These are phyloP conservation scores for Galaxias olidus DNA, from an alignment of 2,797 vertebrate genomes.

Conservation along the genomic window DNA sequence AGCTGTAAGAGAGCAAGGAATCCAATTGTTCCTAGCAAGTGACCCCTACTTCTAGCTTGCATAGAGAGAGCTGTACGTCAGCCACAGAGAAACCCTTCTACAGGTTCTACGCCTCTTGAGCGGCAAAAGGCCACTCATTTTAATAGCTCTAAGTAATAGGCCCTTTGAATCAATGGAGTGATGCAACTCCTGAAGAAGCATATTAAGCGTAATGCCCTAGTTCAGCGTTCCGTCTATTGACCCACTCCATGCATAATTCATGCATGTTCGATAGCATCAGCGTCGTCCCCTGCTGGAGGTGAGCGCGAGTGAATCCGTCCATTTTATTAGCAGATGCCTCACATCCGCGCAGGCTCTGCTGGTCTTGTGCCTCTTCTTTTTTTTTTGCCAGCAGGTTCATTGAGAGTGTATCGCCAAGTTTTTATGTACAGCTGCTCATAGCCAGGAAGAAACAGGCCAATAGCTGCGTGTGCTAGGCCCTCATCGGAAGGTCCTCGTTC, in stretches of 20 bases:
- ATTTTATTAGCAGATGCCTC: slow-evolving; percentile 7
- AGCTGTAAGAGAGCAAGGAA: slow-evolving; percentile 43
- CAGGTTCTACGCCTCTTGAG: not conserved
- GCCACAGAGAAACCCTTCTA: not conserved
- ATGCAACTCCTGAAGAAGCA: not conserved
- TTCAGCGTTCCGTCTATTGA: slow-evolving; percentile 3
- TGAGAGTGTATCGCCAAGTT: slow-evolving; percentile 17
- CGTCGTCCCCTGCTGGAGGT: slow-evolving; percentile 9
- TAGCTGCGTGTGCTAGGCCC: slow-evolving; percentile 15
- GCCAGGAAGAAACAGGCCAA: slow-evolving; percentile 9
- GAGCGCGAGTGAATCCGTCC: slow-evolving; percentile 9
- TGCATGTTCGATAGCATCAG: slow-evolving; percentile 26
- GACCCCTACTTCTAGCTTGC: slow-evolving; percentile 30
- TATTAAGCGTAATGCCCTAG: not conserved
- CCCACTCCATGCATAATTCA: slow-evolving; percentile 10
- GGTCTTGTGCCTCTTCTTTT: slow-evolving; percentile 23
- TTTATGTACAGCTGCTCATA: slow-evolving; percentile 25
- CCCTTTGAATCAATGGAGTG: slow-evolving; percentile 5
- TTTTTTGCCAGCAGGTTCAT: slow-evolving; percentile 31
- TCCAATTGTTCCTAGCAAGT: slow-evolving; percentile 43
- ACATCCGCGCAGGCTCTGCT: slow-evolving; percentile 19
- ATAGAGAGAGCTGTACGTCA: slow-evolving; percentile 14
- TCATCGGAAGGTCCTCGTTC: slow-evolving; percentile 18
- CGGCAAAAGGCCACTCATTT: not conserved
- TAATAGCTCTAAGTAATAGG: not conserved